These are phyloP conservation scores for Thripadectes ignobilis DNA, from an alignment of 2,797 vertebrate genomes.

Conservation along the genomic window DNA sequence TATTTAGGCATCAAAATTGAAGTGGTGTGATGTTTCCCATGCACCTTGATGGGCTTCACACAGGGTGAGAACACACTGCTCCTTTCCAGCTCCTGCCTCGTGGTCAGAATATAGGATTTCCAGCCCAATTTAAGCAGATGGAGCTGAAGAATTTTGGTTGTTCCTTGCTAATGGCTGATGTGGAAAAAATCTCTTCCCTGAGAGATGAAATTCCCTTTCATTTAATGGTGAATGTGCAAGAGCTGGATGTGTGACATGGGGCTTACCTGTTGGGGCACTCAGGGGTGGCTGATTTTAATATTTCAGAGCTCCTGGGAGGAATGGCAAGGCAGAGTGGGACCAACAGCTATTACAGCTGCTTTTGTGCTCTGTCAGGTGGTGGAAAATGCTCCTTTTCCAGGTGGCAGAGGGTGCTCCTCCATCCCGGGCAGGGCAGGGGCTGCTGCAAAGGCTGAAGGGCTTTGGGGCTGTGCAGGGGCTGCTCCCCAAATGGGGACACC, in stretches of 20 bases:
- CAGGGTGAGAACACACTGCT: background rate
- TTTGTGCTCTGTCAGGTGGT: no score
- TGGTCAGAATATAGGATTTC: background rate
- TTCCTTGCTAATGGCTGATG: background rate
- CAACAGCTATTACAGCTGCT: no score
- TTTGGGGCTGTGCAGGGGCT: no score
- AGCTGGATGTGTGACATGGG: rapidly evolving
- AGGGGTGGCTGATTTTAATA: no score
- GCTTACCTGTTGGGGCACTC: background rate
- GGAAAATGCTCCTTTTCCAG: no score
- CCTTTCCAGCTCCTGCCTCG: background rate
- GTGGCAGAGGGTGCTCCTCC: no score
- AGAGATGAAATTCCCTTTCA: background rate
- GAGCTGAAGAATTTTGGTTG: background rate
- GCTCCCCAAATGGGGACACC: background rate
- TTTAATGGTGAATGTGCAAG: background rate
- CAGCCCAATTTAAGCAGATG: background rate
- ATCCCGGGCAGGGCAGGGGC: no score
- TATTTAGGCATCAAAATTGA: background rate
- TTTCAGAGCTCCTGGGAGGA: background rate
- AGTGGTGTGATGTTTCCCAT: background rate
- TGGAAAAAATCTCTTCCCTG: background rate
- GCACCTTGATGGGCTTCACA: background rate
- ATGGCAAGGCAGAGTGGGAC: no score
- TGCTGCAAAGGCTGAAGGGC: no score